Evolutionary conservation across 2,888 invertebrate genomes (phyloP).

Genomic region (Calliscelio sp.): DNA sequence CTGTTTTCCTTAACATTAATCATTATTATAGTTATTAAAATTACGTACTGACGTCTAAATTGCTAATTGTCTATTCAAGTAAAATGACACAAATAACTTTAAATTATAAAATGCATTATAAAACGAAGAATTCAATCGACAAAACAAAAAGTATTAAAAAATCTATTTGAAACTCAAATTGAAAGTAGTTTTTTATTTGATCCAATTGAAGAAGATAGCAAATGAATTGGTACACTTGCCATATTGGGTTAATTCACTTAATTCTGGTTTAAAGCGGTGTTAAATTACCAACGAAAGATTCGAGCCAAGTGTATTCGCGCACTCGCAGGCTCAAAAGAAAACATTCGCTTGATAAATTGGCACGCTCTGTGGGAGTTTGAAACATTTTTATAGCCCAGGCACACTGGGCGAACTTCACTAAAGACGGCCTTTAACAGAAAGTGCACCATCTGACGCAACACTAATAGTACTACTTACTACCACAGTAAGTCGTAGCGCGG

Average conservation of each 20-base stretch:
- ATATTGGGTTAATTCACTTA: slow-evolving; percentile 49
- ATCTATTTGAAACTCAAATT: no score
- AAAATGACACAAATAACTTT: no score
- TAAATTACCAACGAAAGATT: slow-evolving; percentile 25
- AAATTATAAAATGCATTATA: no score
- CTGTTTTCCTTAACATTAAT: no score
- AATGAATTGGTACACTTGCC: no score
- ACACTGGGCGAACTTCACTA: slow-evolving; percentile 51
- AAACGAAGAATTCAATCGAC: no score
- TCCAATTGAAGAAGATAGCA: no score
- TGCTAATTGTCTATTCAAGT: no score
- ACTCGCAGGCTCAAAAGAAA: slow-evolving; percentile 45
- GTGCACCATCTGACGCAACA: slow-evolving; percentile 69
- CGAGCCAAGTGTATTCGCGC: slow-evolving; percentile 51
- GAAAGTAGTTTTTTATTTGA: no score
- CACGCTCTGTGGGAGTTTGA: slow-evolving; percentile 32
- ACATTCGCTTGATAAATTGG: slow-evolving; percentile 58
- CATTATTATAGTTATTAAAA: no score
- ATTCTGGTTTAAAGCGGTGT: slow-evolving; percentile 41
- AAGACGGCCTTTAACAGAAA: slow-evolving; percentile 65
- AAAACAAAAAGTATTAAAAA: no score
- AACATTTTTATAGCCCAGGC: slow-evolving; percentile 57
- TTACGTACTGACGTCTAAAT: no score
- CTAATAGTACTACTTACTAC: slow-evolving; percentile 69
- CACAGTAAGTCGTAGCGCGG: slow-evolving; percentile 66